Percentiles rank a stretch among this genome's conserved stretches.
Evolutionary conservation across 2,113 vertebrate genomes (phyloP).

Genomic region (Notothenia rossii): DNA sequence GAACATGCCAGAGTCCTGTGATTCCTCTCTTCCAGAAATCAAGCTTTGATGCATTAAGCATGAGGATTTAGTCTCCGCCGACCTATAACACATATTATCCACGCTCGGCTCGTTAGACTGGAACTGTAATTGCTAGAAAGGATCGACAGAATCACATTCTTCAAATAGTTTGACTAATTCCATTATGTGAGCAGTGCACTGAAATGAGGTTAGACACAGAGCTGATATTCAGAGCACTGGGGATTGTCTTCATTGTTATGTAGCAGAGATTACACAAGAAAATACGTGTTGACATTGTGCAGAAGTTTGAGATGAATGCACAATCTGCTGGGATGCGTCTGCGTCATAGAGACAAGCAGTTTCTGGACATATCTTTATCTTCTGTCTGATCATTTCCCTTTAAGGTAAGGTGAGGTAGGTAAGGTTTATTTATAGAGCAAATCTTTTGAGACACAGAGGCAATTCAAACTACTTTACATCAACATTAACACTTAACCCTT

Average conservation of each 20-base stretch:
- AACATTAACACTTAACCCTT: too few species aligned
- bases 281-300: neutral
- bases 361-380: constrained; percentile 10
- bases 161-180: constrained; percentile 76
- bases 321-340: constrained; percentile 6
- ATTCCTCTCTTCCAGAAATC: constrained; percentile 19
- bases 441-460: too few species aligned
- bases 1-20: too few species aligned
- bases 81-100: constrained; percentile 43
- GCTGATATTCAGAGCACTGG: constrained; percentile 30
- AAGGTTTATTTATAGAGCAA: too few species aligned
- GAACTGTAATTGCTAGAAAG: constrained; percentile 69
- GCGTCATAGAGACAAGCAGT: too few species aligned
- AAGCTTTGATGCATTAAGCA: constrained; percentile 64
- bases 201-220: constrained; percentile 57
- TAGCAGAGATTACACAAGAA: neutral
- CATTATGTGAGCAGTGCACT: constrained; percentile 64
- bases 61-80: constrained; percentile 42
- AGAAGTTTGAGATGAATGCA: neutral
- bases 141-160: constrained; percentile 76
- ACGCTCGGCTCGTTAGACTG: constrained; percentile 48
- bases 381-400: constrained; percentile 1
- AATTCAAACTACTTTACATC: too few species aligned
- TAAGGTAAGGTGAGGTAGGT: constrained; percentile 6
- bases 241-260: constrained; percentile 12